phyloP scores from a whole-genome alignment of 2,797 vertebrate species.

The Phoeniculus purpureus region DNA sequence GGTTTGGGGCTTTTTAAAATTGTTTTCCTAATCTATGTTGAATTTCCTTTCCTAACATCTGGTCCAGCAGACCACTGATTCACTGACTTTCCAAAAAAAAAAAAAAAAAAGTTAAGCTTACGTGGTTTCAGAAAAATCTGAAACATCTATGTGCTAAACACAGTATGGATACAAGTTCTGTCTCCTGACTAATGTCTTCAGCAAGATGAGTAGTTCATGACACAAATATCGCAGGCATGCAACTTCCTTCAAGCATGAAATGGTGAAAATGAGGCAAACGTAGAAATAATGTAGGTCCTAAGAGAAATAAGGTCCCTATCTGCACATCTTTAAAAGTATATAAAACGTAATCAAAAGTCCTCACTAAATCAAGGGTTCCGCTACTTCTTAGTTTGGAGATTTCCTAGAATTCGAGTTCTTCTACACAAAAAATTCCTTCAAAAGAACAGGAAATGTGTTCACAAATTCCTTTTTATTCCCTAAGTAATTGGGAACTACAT shows the following conservation, averaged over 20 bases:
- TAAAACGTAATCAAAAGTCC: background rate
- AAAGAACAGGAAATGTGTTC: background rate
- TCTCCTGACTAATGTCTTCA: background rate
- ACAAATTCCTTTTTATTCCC: background rate
- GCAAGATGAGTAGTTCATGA: background rate
- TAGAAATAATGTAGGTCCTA: background rate
- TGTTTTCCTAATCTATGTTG: accelerated
- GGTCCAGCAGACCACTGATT: background rate
- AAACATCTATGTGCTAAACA: background rate
- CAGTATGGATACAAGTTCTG: background rate
- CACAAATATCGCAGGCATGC: background rate
- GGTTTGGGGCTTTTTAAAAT: background rate
- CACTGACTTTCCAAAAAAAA: background rate
- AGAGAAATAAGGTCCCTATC: background rate
- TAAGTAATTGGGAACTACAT: background rate
- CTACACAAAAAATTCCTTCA: background rate
- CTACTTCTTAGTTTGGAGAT: background rate
- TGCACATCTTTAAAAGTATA: background rate
- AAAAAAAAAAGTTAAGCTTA: background rate
- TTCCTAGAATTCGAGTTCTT: background rate
- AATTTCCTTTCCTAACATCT: background rate
- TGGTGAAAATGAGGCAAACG: background rate
- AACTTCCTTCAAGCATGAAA: background rate
- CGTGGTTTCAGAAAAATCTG: background rate
- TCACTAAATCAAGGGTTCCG: background rate